Evolutionary conservation across 2,797 vertebrate genomes (phyloP).

Genomic region (Poecilia velifera): DNA sequence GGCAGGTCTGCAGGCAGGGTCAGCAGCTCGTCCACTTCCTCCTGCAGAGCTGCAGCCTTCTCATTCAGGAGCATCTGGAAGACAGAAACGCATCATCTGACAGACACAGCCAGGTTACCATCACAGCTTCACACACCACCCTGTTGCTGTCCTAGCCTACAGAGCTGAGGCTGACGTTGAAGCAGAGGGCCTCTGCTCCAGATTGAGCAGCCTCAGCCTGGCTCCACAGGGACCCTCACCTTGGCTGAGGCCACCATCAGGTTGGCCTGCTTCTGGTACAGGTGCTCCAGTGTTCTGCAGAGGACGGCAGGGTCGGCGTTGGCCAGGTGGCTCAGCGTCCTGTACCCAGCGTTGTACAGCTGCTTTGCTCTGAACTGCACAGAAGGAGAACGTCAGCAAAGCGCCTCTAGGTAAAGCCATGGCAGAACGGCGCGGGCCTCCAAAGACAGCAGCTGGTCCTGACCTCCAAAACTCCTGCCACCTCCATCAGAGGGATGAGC

Average conservation of each 20-base stretch:
- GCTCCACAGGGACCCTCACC: conserved; percentile 64
- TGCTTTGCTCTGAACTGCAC: conserved; percentile 90
- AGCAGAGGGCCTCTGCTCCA: not conserved
- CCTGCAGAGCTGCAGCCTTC: conserved; percentile 91
- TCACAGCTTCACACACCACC: not conserved
- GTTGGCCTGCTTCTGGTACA: conserved; percentile 86
- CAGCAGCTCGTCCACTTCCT: conserved; percentile 90
- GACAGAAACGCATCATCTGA: conserved; percentile 33
- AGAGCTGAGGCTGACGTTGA: not conserved
- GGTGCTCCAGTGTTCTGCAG: conserved; percentile 81
- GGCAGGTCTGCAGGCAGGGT: conserved; percentile 82
- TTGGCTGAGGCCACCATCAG: conserved; percentile 93
- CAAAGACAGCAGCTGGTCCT: conserved; percentile 2
- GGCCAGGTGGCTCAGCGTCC: conserved; percentile 88
- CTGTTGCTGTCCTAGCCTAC: not conserved
- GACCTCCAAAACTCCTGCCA: conserved; percentile 93
- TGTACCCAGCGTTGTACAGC: conserved; percentile 89
- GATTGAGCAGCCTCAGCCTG: not conserved
- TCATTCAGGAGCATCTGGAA: conserved; percentile 93
- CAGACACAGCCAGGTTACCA: not conserved
- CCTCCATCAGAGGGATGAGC: conserved; percentile 96
- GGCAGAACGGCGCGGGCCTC: too few species aligned
- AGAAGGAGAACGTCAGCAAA: not conserved
- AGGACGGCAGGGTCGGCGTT: conserved; percentile 87
- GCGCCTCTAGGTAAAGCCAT: not conserved